Evolutionary conservation across 2,888 invertebrate species (phyloP), one percentile per base, ranked within the genome.

Genomic region (Dicranocentrus wangi): DNA sequence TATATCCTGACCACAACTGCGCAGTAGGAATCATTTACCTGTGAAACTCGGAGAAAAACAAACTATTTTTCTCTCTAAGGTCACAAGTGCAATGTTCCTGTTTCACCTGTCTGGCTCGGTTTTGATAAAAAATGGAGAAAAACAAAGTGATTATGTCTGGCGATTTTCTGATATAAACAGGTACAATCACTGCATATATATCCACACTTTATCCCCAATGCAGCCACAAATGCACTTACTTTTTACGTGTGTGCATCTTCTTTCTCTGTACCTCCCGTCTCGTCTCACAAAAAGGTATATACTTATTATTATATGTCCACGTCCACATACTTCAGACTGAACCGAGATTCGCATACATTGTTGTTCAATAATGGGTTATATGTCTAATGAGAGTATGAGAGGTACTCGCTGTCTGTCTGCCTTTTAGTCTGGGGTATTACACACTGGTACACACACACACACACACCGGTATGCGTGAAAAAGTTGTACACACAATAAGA

Each of bases 121-220:
- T 58, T 58, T 58, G 17, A 19, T 32, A 28, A 28, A 39, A 32
- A 58, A 39, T 43, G 13, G 51, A 53, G 73, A 73, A 73, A 51
- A 73, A 65, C 73, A 65, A 73, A 43, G 23, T 47, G 63, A 73
- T 73, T 65, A 65, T 2, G 39, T 32, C 63, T 63, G 32, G 39
- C 10, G 32, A 32, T 32, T 32, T 32, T 32, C n/a, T 32, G 32
- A 32, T 32, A 32, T 32, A 32, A 32, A 32, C 32, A 32, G 3
- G 32, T n/a, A 32, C 5, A 32, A 10, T 10, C 5, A 32, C 3
- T 32, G 32, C 32, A 32, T 10, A 32, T 32, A 32, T 32, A 10
- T 32, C n/a, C n/a, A n/a, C n/a, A n/a, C n/a, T n/a, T n/a, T n/a
- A n/a, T n/a, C n/a, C n/a, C n/a, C n/a, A n/a, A n/a, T n/a, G n/a